Base-by-base conservation (phyloP, 2,888 invertebrate species). In the Drosophila emarginata region DNA sequence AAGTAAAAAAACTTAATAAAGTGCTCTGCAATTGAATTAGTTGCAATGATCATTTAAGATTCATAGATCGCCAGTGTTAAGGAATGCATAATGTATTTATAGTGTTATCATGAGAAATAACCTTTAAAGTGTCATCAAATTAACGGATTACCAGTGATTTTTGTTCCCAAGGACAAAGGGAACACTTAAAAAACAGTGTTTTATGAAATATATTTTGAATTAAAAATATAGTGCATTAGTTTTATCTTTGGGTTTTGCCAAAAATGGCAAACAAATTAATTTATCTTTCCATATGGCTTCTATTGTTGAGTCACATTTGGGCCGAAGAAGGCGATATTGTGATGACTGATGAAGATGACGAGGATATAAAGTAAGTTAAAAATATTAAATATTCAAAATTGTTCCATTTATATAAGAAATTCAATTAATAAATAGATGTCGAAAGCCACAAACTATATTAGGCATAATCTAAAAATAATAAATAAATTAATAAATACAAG, bases 301-400 rank as follows among this genome's bases (percentile, higher is more conserved):
- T 85, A 1, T 15, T 75, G 6, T 59, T 69, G 0, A 59, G 56
- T 53, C 28, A 61, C 53, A 74, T 69, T 1, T 60, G 40, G 32
- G 79, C 79, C 37, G 71, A 81, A 21, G 72, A 79, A n/a, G 85
- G 76, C 4, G 85, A 88, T 62, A 54, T 88, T 39, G 52, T 88
- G n/a, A 84, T 81, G 77, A 63, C 61, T 0, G 76, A 84, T 14
- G 78, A 74, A 5, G 84, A 88, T 15, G 85, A 76, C 28, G 73
- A 69, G 36, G 73, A 83, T 60, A 64, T 88, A 26, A 64, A 88
- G 84, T 85, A 68, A 85, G 84, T 72, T 15, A 23, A 23, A 23
- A 2, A 26, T n/a, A n/a, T n/a, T n/a, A n/a, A n/a, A n/a, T n/a
- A n/a, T n/a, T n/a, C n/a, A n/a, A n/a, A n/a, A n/a, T n/a, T n/a